phyloP scores from a whole-genome alignment of 1,140 invertebrate species.

The Gerris buenoi region DNA sequence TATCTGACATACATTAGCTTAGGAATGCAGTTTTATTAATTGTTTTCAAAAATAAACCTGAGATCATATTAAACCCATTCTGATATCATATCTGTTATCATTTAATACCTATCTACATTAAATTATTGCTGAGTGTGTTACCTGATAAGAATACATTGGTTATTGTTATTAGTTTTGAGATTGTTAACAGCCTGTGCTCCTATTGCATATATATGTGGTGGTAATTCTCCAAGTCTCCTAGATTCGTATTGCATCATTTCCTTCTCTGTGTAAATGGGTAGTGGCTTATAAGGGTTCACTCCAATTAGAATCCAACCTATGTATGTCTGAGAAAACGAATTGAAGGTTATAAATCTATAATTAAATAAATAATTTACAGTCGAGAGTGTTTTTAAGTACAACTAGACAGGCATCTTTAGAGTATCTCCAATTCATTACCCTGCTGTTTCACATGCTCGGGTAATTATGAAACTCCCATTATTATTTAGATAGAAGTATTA shows the following conservation, averaged over 20 bases:
- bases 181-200: slow-evolving; percentile 74
- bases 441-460: not conserved
- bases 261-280: slow-evolving; percentile 79
- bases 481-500: too few species aligned
- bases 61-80: too few species aligned
- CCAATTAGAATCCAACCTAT: slow-evolving; percentile 84
- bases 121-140: too few species aligned
- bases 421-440: not conserved
- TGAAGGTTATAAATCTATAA: not conserved
- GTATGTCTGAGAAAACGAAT: slow-evolving; percentile 53
- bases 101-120: too few species aligned
- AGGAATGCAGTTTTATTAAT: too few species aligned
- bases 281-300: slow-evolving; percentile 82
- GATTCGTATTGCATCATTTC: slow-evolving; percentile 69
- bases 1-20: too few species aligned
- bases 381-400: not conserved
- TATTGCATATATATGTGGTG: slow-evolving; percentile 87
- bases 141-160: slow-evolving; percentile 86
- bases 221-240: slow-evolving; percentile 66
- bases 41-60: too few species aligned
- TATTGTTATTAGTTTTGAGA: slow-evolving; percentile 54
- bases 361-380: too few species aligned
- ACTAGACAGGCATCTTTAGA: not conserved
- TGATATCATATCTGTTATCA: too few species aligned
- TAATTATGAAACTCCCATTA: not conserved